Conservation (phyloP, 2,113 vertebrate genomes). For the Catharus fuscescens region DNA sequence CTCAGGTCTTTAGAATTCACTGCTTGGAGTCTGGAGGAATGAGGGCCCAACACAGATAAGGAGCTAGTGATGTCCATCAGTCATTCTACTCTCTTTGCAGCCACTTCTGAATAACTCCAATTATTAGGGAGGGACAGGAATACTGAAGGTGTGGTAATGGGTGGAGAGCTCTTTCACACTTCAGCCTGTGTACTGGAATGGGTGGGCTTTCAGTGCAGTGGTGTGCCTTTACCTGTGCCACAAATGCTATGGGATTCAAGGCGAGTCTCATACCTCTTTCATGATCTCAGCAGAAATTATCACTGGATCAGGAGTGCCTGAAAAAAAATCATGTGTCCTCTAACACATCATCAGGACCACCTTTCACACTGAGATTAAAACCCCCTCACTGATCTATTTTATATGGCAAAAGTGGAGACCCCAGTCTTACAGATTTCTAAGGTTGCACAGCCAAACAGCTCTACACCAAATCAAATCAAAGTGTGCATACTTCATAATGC, state of each 20-base stretch:
- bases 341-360: background rate
- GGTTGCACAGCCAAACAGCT: background rate
- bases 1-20: background rate
- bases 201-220: background rate
- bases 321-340: background rate
- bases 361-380: background rate
- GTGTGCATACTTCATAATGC: background rate
- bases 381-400: background rate
- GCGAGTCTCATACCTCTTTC: background rate
- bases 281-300: background rate
- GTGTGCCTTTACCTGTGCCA: background rate
- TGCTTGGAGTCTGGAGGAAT: background rate
- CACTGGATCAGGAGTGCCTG: background rate
- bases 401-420: background rate
- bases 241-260: background rate
- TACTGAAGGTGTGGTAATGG: background rate
- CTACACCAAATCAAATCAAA: background rate
- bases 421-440: background rate
- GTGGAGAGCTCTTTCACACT: background rate
- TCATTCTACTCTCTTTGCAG: background rate
- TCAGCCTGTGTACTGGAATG: background rate
- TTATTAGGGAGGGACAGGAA: background rate
- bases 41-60: background rate
- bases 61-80: background rate
- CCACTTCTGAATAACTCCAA: background rate